Percentiles rank a stretch among this genome's conserved stretches.
Conservation (phyloP, 2,888 invertebrate genomes). For the Congeria kusceri region DNA sequence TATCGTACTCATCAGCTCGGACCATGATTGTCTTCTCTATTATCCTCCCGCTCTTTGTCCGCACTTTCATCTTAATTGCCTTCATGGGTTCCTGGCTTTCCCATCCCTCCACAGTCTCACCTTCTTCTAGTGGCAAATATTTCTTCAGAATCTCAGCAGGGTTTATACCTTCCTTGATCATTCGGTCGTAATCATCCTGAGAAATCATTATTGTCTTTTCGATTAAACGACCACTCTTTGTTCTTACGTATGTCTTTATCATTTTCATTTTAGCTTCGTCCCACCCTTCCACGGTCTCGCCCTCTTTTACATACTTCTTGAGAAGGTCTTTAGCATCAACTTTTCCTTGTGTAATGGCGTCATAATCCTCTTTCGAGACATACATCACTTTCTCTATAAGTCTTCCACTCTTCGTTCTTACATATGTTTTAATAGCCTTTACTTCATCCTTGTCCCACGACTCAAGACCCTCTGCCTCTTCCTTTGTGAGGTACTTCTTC, state of each 20-base stretch:
- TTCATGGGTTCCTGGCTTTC: constrained; percentile 83
- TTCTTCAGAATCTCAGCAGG: constrained; percentile 81
- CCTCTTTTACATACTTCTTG: constrained; percentile 79
- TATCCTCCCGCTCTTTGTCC: constrained; percentile 84
- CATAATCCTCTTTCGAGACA: constrained; percentile 84
- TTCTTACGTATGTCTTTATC: constrained; percentile 83
- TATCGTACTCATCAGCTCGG: constrained; percentile 83
- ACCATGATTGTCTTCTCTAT: constrained; percentile 84
- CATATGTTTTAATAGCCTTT: constrained; percentile 83
- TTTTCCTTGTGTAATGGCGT: constrained; percentile 81
- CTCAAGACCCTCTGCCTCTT: constrained; percentile 80
- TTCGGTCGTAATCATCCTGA: constrained; percentile 83
- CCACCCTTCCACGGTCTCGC: constrained; percentile 83
- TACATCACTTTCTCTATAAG: constrained; percentile 82
- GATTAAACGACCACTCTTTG: constrained; percentile 83
- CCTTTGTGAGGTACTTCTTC: constrained; percentile 82
- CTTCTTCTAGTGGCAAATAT: constrained; percentile 82
- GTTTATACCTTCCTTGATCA: constrained; percentile 81
- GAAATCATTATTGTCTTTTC: constrained; percentile 84
- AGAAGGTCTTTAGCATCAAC: constrained; percentile 78
- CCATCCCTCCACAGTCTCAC: constrained; percentile 82
- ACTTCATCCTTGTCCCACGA: constrained; percentile 85
- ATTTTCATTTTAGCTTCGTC: constrained; percentile 84
- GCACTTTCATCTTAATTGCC: constrained; percentile 80
- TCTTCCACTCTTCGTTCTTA: constrained; percentile 84